Conservation (phyloP, 2,888 invertebrate species). For the Acanthopleura granulata region DNA sequence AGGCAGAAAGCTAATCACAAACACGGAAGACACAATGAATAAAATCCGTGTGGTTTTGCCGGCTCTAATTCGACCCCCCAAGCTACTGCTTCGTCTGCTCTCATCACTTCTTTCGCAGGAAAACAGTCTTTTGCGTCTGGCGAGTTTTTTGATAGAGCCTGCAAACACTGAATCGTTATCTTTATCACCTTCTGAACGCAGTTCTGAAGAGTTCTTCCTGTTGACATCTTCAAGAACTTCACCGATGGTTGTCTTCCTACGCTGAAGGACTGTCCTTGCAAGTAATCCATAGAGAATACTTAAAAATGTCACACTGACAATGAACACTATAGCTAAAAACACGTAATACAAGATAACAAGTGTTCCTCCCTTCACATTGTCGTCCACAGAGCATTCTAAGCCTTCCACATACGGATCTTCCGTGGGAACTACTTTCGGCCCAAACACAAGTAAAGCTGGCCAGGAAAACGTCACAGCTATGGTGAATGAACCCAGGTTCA, state of each 20-base stretch:
- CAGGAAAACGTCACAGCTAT: constrained; percentile 51
- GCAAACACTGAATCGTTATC: not conserved
- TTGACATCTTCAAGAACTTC: constrained; percentile 27
- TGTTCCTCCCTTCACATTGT: constrained; percentile 48
- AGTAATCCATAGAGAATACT: constrained; percentile 54
- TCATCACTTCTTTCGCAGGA: not conserved
- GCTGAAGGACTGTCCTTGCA: constrained; percentile 50
- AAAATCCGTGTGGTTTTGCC: constrained; percentile 58
- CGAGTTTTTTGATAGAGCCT: not conserved
- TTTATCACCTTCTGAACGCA: constrained; percentile 28
- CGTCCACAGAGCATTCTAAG: constrained; percentile 59
- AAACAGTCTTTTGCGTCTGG: not conserved
- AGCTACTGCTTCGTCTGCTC: not conserved
- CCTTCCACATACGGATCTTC: constrained; percentile 39
- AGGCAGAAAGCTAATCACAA: constrained; percentile 59
- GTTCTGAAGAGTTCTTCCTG: not conserved
- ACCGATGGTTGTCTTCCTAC: constrained; percentile 49
- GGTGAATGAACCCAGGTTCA: constrained; percentile 47
- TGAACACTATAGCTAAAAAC: constrained; percentile 54
- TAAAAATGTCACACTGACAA: constrained; percentile 51
- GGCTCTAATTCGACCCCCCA: constrained; percentile 38
- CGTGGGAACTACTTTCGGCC: constrained; percentile 42
- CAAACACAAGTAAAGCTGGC: constrained; percentile 57
- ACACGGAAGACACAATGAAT: constrained; percentile 58
- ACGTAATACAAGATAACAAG: constrained; percentile 58